These are phyloP conservation scores for Uloborus diversus DNA, from an alignment of 1,140 invertebrate genomes.

Conservation along the genomic window DNA sequence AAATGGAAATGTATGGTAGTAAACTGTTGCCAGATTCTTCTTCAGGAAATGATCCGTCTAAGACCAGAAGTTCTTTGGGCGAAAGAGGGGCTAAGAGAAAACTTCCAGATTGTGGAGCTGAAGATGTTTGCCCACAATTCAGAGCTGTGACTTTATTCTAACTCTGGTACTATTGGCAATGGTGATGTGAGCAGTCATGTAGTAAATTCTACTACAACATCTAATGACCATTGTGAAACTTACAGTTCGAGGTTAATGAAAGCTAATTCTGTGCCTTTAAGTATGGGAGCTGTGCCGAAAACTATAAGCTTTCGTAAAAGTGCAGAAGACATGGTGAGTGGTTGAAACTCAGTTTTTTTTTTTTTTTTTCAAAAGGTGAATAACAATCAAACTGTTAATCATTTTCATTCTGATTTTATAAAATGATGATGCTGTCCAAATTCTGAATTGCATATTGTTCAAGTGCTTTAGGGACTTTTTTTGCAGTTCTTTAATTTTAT, in stretches of 20 bases:
- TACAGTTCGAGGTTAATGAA: constrained; percentile 13
- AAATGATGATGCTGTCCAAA: too few species aligned
- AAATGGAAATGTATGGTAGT: constrained; percentile 21
- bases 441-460: too few species aligned
- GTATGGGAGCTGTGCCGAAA: constrained; percentile 85
- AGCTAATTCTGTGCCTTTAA: constrained; percentile 23
- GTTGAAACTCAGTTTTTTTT: too few species aligned
- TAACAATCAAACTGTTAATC: too few species aligned
- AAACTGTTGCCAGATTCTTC: not conserved
- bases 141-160: constrained; percentile 27
- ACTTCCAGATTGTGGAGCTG: constrained; percentile 28
- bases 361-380: not conserved
- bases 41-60: not conserved
- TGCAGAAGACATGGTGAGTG: constrained; percentile 70
- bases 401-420: too few species aligned
- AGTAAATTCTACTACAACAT: not conserved
- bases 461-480: too few species aligned
- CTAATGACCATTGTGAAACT: not conserved
- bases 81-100: constrained; percentile 38
- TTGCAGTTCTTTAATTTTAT: too few species aligned
- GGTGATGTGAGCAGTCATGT: not conserved
- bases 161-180: not conserved
- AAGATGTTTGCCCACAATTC: constrained; percentile 37
- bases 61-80: not conserved
- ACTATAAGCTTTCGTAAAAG: constrained; percentile 92